Evolutionary conservation across 2,797 vertebrate genomes (phyloP), one percentile per base, ranked within the genome.

Genomic region (Arrhamphus sclerolepis): DNA sequence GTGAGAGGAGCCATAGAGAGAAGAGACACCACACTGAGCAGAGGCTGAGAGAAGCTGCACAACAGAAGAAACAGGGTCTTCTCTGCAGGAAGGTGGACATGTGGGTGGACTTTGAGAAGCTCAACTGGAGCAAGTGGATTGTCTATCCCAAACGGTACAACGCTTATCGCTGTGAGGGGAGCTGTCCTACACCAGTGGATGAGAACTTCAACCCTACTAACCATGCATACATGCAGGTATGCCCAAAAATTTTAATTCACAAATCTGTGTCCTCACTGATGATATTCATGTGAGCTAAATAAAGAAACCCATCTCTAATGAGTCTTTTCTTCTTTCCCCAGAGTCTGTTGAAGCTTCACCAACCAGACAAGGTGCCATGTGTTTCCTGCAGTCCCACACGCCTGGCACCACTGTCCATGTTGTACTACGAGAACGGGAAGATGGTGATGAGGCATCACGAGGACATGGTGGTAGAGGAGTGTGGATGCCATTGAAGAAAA

Each of bases 171-270:
- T 97, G 96, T 0, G 92, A 95, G 8, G 95, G 95, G 2, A 90
- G 76, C 62, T 97, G 96, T 43, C 95, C 95, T 0, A 91, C 88
- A 0, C 95, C 95, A 0, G 88, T 97, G 17, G 93, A 96, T 0
- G 94, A 95, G 84, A 93, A 76, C 44, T 94, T 94, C 73, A 89
- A 89, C 2, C 94, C 95, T 20, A 96, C 95, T 5, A 97, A 97
- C 78, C 96, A 97, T 0, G 96, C 95, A 0, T 97, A 94, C 84
- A 95, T 97, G 66, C 95, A 96, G 94, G 96, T 96, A 91, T 92
- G 89, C 56, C 17, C 19, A 7, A 44, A 21, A 14, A 13, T 6
- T 4, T 7, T 13, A 19, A 43, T 21, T 14, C 34, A 38, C 34
- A 38, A 14, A 18, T 18, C 17, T 0, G 9, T 7, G 41, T n/a